phyloP scores from a whole-genome alignment of 2,888 invertebrate species.

The Sphecodes monilicornis region DNA sequence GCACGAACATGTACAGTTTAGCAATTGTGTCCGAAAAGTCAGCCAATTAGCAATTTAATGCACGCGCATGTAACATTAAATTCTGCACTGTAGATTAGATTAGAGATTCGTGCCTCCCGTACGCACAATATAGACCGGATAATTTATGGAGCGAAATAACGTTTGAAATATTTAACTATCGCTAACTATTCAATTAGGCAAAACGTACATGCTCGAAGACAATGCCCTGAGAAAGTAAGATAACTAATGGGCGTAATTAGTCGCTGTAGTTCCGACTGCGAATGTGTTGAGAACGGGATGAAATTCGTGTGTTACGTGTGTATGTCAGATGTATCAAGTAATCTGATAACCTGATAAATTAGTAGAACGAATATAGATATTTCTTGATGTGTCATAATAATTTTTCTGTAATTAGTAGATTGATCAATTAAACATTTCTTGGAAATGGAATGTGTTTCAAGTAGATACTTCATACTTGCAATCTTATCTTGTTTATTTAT shows the following conservation, averaged over 20 bases:
- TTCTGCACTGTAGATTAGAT: background rate
- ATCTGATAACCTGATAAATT: conserved; percentile 10
- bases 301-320: background rate
- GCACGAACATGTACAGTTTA: background rate
- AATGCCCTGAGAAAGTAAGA: conserved; percentile 13
- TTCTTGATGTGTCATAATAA: background rate
- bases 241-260: conserved; percentile 18
- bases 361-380: background rate
- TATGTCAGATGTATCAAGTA: background rate
- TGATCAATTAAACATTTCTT: background rate
- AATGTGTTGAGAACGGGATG: background rate
- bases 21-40: background rate
- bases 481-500: background rate
- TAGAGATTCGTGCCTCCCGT: background rate
- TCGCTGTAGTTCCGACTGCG: background rate
- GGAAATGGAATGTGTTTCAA: background rate
- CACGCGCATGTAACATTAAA: background rate
- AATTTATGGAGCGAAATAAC: background rate
- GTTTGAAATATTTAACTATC: background rate
- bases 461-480: background rate
- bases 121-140: background rate
- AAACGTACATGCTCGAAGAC: background rate
- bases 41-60: background rate
- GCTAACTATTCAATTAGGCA: conserved; percentile 1
- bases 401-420: background rate